Evolutionary conservation across 2,113 vertebrate genomes (phyloP).

Genomic region (Galeopterus variegatus): DNA sequence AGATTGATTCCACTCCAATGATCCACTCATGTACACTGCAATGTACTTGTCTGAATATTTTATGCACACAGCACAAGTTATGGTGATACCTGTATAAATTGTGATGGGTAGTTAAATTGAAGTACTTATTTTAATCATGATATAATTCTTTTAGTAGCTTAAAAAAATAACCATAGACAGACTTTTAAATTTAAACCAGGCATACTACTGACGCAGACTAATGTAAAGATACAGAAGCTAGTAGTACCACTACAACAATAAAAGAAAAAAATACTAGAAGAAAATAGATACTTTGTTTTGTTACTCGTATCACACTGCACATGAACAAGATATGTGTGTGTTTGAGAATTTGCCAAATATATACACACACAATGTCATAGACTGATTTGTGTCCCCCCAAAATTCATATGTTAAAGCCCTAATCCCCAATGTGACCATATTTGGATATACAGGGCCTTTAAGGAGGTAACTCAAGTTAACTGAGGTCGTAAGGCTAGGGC

Average conservation of each 20-base stretch:
- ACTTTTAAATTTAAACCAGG: constrained; percentile 6
- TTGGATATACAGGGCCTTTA: not conserved
- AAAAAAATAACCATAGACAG: not conserved
- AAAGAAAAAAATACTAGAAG: not conserved
- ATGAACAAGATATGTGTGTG: not conserved
- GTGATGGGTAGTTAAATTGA: not conserved
- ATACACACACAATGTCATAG: not conserved
- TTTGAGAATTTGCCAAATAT: not conserved
- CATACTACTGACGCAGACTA: not conserved
- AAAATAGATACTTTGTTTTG: not conserved
- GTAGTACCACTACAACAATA: not conserved
- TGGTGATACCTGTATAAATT: not conserved
- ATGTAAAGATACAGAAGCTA: not conserved
- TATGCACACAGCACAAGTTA: not conserved
- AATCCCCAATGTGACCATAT: not conserved
- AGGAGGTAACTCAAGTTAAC: not conserved
- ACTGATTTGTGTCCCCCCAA: not conserved
- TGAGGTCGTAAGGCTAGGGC: not conserved
- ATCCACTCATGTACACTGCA: not conserved
- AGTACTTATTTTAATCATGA: not conserved
- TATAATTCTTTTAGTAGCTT: not conserved
- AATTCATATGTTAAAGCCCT: not conserved
- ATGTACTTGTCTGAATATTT: not conserved
- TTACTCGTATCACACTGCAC: not conserved
- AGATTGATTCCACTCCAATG: not conserved